Conservation (phyloP, 2,797 vertebrate species). For the Eupleurogrammus muticus region DNA sequence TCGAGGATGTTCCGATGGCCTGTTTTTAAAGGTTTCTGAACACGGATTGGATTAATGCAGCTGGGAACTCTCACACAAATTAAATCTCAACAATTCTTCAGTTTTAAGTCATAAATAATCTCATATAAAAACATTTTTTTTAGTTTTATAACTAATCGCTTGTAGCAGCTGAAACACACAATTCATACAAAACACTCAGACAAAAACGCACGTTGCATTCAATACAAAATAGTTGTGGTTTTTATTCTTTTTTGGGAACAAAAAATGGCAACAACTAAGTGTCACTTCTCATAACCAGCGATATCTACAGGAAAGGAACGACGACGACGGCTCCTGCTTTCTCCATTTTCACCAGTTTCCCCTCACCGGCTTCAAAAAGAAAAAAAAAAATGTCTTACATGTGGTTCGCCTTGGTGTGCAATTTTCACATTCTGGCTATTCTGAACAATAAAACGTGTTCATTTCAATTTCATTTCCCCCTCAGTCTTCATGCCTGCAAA, state of each 20-base stretch:
- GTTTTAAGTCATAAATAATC: neutral
- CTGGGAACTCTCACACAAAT: too few species aligned
- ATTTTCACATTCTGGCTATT: conserved; percentile 61
- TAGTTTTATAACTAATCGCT: neutral
- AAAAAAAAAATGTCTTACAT: conserved; percentile 65
- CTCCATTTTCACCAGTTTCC: conserved; percentile 68
- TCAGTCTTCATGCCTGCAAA: conserved; percentile 74
- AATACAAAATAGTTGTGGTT: conserved; percentile 86
- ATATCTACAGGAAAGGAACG: conserved; percentile 82
- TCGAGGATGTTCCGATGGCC: too few species aligned
- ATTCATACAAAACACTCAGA: conserved; percentile 47
- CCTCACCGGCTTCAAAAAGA: conserved; percentile 75
- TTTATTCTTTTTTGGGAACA: conserved; percentile 83
- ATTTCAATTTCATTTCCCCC: conserved; percentile 72
- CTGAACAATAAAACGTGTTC: conserved; percentile 87
- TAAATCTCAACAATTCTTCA: neutral
- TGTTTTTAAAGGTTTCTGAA: too few species aligned
- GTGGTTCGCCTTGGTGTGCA: conserved; percentile 59
- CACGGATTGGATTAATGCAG: neutral
- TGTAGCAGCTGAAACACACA: neutral
- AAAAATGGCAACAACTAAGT: conserved; percentile 84
- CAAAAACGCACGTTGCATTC: conserved; percentile 60
- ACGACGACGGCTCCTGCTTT: conserved; percentile 70
- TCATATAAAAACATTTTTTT: neutral
- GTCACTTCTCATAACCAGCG: conserved; percentile 78